Base-by-base conservation (phyloP, 2,797 vertebrate genomes). In the Mastacembelus armatus region DNA sequence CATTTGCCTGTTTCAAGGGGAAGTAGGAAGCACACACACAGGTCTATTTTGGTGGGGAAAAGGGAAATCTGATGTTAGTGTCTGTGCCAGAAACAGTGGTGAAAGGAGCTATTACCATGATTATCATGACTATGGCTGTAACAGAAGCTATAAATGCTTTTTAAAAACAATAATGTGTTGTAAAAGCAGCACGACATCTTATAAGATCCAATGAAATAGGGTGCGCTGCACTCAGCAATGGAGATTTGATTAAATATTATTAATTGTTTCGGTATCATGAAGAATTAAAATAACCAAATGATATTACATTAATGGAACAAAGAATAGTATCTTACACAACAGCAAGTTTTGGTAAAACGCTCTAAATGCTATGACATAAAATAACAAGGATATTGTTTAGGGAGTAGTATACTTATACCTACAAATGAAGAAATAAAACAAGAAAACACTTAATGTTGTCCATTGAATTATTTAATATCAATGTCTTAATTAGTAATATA, bases 21-120 rank as follows among this genome's bases (percentile, higher is more conserved):
- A 79, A 85, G 63, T 55, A 32, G 39, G 7, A 36, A 24, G 21
- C 35, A 59, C 55, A 62, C 56, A 55, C 36, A 75, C 65, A 45
- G 64, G 45, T 68, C 14, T 70, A 60, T 63, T 69, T 65, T 70
- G 8, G 18, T 55, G 57, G 29, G 57, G 27, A 36, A 81, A 85
- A 55, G 51, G 70, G 69, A 64, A 86, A 71, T 74, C 39, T 80
- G 52, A 61, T 43, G 42, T 59, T 14, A 43, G 52, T 48, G 14
- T 21, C 36, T 49, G 22, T 59, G 29, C 1, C 22, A 60, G 38
- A 77, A 70, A 59, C 52, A 51, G 7, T 43, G 32, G 3, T 42
- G 40, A 66, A 63, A 67, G 18, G 24, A 64, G 16, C n/a, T 16
- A 54, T 68, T 48, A 54, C 62, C 29, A 18, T 36, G 33, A 56